Conservation (phyloP, 2,888 invertebrate species). For the Falcaria lacertinaria region DNA sequence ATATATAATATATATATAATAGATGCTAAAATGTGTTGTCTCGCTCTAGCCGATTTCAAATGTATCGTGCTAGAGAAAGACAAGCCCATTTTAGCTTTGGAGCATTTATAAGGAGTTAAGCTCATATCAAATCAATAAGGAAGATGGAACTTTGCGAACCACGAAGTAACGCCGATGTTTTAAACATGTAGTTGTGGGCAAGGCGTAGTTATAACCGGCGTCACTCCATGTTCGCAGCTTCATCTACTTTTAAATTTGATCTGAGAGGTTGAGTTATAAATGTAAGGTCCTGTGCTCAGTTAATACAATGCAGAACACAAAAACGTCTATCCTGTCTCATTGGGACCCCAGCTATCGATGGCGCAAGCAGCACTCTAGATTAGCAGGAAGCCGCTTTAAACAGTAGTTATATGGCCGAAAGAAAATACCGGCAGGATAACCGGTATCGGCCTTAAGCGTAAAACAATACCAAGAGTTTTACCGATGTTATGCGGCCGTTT, state of each 20-base stretch:
- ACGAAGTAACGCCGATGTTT: too few relatives aligned
- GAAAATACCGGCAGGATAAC: slow-evolving; percentile 47
- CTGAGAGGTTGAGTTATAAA: too few relatives aligned
- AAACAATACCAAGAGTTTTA: slow-evolving; percentile 56
- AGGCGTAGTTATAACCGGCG: too few relatives aligned
- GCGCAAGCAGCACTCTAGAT: slow-evolving; percentile 50
- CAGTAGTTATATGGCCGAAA: slow-evolving; percentile 50
- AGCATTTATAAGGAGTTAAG: too few relatives aligned
- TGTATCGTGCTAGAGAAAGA: background rate
- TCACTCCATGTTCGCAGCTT: too few relatives aligned
- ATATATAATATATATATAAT: too few relatives aligned
- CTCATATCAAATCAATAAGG: too few relatives aligned
- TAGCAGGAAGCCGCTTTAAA: slow-evolving; percentile 30
- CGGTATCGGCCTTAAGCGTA: slow-evolving; percentile 42
- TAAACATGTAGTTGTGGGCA: too few relatives aligned
- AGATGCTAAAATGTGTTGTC: background rate
- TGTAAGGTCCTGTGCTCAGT: slow-evolving; percentile 4
- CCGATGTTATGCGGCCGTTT: slow-evolving; percentile 60
- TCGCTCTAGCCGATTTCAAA: background rate
- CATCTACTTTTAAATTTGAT: too few relatives aligned
- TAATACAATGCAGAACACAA: slow-evolving; percentile 17
- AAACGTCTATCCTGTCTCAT: slow-evolving; percentile 53
- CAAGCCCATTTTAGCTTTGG: background rate
- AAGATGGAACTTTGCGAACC: too few relatives aligned
- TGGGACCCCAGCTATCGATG: slow-evolving; percentile 44